Evolutionary conservation across 2,888 invertebrate genomes (phyloP), one percentile per base, ranked within the genome.

Genomic region (Amphipoea oculea): DNA sequence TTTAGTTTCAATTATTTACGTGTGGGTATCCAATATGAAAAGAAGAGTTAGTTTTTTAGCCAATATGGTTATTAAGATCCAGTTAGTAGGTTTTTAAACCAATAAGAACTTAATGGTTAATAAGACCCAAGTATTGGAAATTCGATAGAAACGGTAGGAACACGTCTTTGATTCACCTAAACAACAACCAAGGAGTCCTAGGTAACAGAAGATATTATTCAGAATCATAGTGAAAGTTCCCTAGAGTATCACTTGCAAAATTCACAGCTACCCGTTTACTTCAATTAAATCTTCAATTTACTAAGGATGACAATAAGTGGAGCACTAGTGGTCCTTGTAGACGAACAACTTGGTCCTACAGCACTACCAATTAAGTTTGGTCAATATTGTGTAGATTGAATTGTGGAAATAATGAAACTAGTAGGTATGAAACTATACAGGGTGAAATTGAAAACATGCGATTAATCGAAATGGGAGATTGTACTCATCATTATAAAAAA

Each of bases 211-310:
- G 54, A 57, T 29, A 78, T 78, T 54, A 65, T 79, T 79, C 79
- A 57, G 65, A 51, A 48, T 6, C 17, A 67, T 42, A 67, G 14
- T 51, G n/a, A 51, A 60, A 60, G 79, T 79, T 79, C 66, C 79
- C 48, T 6, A 60, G 72, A 71, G 66, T 60, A 67, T 36, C 12
- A 40, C 60, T 51, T 72, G 42, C 29, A 67, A 79, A 66, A 79
- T 79, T 71, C 66, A 67, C 51, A 72, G 79, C 60, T 51, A n/a
- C 65, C 63, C 40, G 40, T 65, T 79, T 65, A 79, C 40, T 79
- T 71, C 79, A 71, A 79, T 79, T 66, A 79, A 79, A 79, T 71
- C 29, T 60, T 66, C 71, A 79, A 79, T 70, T 79, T 79, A 79
- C 65, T 48, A 48, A 57, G 29, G 48, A 48, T 79, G 48, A 51